These are phyloP conservation scores for Squalus acanthias DNA, from an alignment of 2,797 vertebrate species.

Conservation along the genomic window DNA sequence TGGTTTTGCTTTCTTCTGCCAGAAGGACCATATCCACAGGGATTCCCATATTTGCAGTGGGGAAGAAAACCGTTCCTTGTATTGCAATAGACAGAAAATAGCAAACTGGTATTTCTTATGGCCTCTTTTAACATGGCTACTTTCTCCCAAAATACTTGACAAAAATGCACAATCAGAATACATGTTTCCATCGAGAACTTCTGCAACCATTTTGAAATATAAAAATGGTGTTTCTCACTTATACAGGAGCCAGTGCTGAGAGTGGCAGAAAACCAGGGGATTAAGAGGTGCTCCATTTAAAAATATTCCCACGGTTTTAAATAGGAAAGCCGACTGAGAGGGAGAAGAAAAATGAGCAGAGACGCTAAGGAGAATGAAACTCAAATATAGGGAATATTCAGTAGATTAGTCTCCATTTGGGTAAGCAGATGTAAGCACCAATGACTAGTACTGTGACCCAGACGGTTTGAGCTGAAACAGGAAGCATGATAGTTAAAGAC, in stretches of 20 bases:
- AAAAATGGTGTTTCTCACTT: neutral
- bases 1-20: neutral
- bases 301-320: neutral
- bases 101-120: neutral
- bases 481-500: neutral
- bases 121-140: neutral
- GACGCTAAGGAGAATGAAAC: neutral
- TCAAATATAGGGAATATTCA: neutral
- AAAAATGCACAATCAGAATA: neutral
- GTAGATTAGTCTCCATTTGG: neutral
- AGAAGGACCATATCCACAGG: neutral
- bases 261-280: neutral
- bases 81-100: neutral
- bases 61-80: neutral
- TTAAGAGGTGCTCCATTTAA: neutral
- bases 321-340: neutral
- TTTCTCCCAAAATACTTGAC: neutral
- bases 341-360: neutral
- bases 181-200: neutral
- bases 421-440: neutral
- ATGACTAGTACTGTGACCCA: neutral
- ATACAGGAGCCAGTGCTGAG: neutral
- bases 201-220: neutral
- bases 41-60: neutral
- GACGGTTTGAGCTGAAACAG: slow-evolving; percentile 16